Evolutionary conservation across 2,888 invertebrate genomes (phyloP).

Genomic region (Anorthoa munda): DNA sequence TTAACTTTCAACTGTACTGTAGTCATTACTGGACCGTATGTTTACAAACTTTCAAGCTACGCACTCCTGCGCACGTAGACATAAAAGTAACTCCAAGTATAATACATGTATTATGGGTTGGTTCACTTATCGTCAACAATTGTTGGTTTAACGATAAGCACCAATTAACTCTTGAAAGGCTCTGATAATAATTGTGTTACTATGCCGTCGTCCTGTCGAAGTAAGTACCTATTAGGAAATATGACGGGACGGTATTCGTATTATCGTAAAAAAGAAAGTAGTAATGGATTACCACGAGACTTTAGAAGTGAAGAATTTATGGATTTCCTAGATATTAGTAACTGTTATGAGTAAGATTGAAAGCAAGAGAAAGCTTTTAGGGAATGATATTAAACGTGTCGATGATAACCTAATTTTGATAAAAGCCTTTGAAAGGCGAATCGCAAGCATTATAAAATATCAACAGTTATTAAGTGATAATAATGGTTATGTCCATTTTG

Average conservation of each 20-base stretch:
- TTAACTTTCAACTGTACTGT: neutral
- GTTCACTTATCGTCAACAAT: conserved; percentile 33
- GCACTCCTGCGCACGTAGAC: conserved; percentile 43
- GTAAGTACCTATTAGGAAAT: conserved; percentile 1
- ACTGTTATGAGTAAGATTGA: no score
- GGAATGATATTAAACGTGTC: neutral
- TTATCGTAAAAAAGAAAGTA: conserved; percentile 7
- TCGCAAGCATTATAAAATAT: no score
- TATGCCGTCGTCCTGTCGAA: neutral
- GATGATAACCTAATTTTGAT: no score
- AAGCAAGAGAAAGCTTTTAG: neutral
- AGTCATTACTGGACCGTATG: neutral
- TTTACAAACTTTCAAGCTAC: conserved; percentile 31
- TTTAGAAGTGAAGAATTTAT: neutral
- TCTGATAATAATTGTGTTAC: conserved; percentile 29
- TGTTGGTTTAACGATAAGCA: conserved; percentile 37
- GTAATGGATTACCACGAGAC: neutral
- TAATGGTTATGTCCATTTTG: no score
- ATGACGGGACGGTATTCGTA: neutral
- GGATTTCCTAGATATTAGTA: neutral
- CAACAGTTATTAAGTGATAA: no score
- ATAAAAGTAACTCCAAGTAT: conserved; percentile 34
- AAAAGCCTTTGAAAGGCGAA: no score
- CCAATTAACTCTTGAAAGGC: conserved; percentile 34
- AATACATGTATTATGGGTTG: conserved; percentile 21